Base-by-base conservation (phyloP, 2,113 vertebrate species). In the Halichoeres trimaculatus region DNA sequence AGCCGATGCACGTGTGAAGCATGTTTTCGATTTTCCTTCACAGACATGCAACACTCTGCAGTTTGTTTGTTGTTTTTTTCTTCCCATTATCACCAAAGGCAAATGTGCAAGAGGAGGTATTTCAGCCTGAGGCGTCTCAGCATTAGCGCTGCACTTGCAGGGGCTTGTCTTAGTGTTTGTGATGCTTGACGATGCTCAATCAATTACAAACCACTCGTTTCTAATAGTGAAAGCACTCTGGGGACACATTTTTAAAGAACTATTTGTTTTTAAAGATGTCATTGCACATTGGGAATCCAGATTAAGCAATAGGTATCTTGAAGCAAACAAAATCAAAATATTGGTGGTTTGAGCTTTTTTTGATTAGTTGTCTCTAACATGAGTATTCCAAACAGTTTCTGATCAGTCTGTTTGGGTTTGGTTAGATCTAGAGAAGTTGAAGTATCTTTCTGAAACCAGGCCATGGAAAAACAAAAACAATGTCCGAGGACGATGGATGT, bases 151-250 rank as follows among this genome's bases (percentile, higher is more conserved):
- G 69, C 74, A 30, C 67, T 69, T 70, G 74, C 71, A 16, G 53
- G 71, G 51, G 17, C 61, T 78, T 63, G 82, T 69, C 72, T 74
- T 86, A 79, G 84, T 76, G 82, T 91, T 87, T 90, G 85, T 85
- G 81, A 87, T 84, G 84, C 84, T 52, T 91, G 88, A 92, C 91
- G 76, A 86, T 48, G 59, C 50, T 35, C 57, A 54, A 86, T 90
- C 81, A 90, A 89, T 80, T 90, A 87, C 79, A 76, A 85, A 81
- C 50, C 58, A 68, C 68, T 77, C 58, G 52, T 66, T 78, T 86
- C 66, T 71, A 45, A 60, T 71, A 71, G 70, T 73, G 24, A 82
- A 67, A 45, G 68, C 80, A 30, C 65, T 84, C 73, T 54, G 74
- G 76, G 47, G 3, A 41, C 34, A n/a, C n/a, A n/a, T n/a, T n/a